Conservation (phyloP, 2,797 vertebrate species). For the Ispidina lecontei region DNA sequence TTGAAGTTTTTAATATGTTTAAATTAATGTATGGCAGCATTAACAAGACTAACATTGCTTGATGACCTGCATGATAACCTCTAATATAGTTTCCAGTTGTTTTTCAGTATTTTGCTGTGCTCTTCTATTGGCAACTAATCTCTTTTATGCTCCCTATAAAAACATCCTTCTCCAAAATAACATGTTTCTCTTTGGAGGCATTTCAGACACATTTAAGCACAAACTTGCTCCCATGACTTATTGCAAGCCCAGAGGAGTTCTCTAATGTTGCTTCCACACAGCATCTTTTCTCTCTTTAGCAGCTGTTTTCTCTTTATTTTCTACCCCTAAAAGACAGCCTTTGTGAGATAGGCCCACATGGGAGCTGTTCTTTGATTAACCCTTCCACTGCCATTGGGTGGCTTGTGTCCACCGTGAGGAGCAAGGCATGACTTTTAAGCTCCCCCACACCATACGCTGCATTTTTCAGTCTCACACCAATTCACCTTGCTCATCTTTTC, state of each 20-base stretch:
- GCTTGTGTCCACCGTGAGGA: background rate
- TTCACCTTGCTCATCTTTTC: background rate
- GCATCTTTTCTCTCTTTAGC: conserved; percentile 24
- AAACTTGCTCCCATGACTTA: conserved; percentile 41
- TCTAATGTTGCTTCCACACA: background rate
- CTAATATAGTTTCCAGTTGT: background rate
- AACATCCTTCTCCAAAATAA: conserved; percentile 21
- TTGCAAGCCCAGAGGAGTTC: conserved; percentile 30
- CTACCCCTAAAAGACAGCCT: background rate
- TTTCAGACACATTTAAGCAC: conserved; percentile 33
- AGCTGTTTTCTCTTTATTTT: background rate
- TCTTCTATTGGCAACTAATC: background rate
- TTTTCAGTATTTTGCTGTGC: background rate
- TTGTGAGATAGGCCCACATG: background rate
- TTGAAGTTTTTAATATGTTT: background rate
- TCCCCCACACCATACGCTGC: rapidly evolving
- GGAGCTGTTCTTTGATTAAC: background rate
- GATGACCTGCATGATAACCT: background rate
- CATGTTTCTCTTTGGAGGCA: conserved; percentile 13
- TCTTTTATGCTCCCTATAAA: background rate
- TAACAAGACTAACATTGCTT: background rate
- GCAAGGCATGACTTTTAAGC: background rate
- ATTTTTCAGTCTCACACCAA: background rate
- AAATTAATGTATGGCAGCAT: background rate
- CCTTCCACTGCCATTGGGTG: background rate